Percentiles rank a stretch among this genome's conserved stretches.
phyloP scores from a whole-genome alignment of 2,797 vertebrate genomes.

The Chanos chanos region DNA sequence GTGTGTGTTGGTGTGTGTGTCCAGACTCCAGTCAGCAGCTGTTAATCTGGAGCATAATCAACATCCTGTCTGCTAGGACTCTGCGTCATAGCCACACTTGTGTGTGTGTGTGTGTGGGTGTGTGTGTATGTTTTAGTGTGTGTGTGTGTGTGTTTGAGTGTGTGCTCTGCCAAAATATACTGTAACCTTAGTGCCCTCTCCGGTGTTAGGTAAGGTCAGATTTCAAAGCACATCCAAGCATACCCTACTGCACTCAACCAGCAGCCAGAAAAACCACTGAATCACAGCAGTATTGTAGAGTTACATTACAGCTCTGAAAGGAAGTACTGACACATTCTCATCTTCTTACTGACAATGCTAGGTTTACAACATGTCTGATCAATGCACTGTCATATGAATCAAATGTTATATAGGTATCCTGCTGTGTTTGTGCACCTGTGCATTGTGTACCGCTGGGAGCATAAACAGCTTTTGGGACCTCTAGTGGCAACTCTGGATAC shows the following conservation, averaged over 20 bases:
- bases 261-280: no score
- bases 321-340: no score
- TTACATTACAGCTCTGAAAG: not conserved
- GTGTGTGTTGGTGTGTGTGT: not conserved
- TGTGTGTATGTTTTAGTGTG: slow-evolving; percentile 14
- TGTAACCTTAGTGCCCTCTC: not conserved
- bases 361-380: no score
- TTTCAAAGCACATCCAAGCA: not conserved
- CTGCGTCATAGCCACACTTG: not conserved
- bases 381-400: no score
- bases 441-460: not conserved
- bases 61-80: slow-evolving; percentile 21
- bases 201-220: not conserved
- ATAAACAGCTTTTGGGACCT: slow-evolving; percentile 1
- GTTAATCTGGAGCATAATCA: slow-evolving; percentile 30
- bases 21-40: slow-evolving; percentile 20
- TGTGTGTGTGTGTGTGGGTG: not conserved
- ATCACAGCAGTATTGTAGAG: not conserved
- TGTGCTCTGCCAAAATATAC: no score
- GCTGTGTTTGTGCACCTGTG: not conserved
- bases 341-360: no score
- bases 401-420: no score
- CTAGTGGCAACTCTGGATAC: slow-evolving; percentile 18
- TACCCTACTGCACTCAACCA: no score
- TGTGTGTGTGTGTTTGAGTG: not conserved